These are phyloP conservation scores for Dichetophora obliterata DNA, from an alignment of 2,888 invertebrate species.

Conservation along the genomic window DNA sequence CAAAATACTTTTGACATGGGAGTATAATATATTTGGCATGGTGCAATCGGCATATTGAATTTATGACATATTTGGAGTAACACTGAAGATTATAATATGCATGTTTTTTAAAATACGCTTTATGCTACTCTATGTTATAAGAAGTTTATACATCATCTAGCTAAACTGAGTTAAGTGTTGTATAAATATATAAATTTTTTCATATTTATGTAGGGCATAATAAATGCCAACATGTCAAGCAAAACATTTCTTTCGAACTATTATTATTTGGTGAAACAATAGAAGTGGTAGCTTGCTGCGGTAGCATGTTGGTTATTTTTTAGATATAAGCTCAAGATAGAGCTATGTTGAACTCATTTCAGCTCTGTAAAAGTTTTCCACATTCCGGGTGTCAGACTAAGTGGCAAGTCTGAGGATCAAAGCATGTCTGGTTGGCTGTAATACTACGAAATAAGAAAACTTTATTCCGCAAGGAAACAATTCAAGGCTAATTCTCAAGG, in stretches of 20 bases:
- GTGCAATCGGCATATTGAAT: not conserved
- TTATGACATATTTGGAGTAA: not conserved
- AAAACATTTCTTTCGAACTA: not conserved
- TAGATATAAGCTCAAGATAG: too few relatives aligned
- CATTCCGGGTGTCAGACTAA: not conserved
- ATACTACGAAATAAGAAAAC: not conserved
- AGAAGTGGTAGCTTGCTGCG: not conserved
- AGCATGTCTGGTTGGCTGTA: not conserved
- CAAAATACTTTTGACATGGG: not conserved
- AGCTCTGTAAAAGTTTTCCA: not conserved
- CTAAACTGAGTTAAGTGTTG: not conserved
- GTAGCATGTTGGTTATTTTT: conserved; percentile 1
- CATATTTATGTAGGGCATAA: not conserved
- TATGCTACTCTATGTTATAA: too few relatives aligned
- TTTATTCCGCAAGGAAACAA: conserved; percentile 33
- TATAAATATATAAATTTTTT: not conserved
- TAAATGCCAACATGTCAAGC: not conserved
- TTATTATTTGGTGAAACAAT: conserved; percentile 26
- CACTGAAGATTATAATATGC: too few relatives aligned
- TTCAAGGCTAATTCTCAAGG: conserved; percentile 36
- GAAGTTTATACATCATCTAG: too few relatives aligned
- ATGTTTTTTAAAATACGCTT: too few relatives aligned
- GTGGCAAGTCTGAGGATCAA: not conserved
- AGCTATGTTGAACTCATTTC: not conserved
- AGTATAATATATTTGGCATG: not conserved